Base-by-base conservation (phyloP, 2,113 vertebrate genomes). In the Neoarius graeffei region DNA sequence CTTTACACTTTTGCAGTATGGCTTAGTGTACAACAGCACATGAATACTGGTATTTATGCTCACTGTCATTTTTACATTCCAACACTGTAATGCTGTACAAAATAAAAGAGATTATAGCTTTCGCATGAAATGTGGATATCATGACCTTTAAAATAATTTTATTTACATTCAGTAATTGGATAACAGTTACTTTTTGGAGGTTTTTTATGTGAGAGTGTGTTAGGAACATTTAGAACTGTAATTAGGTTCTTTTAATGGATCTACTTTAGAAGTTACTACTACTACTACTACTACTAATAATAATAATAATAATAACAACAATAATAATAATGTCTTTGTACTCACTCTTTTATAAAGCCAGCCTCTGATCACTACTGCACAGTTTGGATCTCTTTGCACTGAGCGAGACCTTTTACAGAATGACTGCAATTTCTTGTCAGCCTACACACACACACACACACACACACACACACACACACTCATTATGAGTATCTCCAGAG, bases 311-410 rank as follows among this genome's bases (percentile, higher is more conserved):
- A 30, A 67, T 4, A 67, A 67, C 3, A 67, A 67, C 3, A 67
- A 67, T 4, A 67, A 67, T 1, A 30, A 69, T 23, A n/a, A 59
- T 42, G 42, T 42, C 42, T 13, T 50, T 27, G 5, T 57, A 48
- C 5, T 84, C 91, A 98, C 97, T 94, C 97, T 96, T 92, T 98
- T 98, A 91, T 96, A 94, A n/a, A 98, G 96, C 97, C 97, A 98
- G 85, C 97, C 97, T 79, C 97, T 94, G 87, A 98, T 97, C 88
- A 97, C 94, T 50, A 98, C 97, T 0, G 96, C 90, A 1, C 95
- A 96, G 89, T 97, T 98, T 35, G 97, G 97, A 71, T 98, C 97
- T 91, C 97, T 95, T 87, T 96, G 95, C 54, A 96, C 94, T 0
- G 97, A 95, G 83, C 96, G 93, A 76, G 92, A 94, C 86, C 97